These are phyloP conservation scores for Pycnomerus fuliginosus DNA, from an alignment of 2,888 invertebrate genomes.

Conservation along the genomic window DNA sequence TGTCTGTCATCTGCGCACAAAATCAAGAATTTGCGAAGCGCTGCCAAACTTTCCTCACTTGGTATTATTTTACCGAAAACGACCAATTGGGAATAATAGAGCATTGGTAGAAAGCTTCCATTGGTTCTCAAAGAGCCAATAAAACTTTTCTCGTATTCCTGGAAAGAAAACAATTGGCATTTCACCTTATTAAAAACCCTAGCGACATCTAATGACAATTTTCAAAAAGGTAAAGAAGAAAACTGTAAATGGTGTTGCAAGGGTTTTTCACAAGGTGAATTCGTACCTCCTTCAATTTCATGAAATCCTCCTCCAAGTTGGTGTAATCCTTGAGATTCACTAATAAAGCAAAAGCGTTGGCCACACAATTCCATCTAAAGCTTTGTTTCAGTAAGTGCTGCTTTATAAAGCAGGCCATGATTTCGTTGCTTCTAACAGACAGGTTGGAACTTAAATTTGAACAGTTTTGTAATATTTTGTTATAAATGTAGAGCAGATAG, in stretches of 20 bases:
- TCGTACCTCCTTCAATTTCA: constrained; percentile 11
- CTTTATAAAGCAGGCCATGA: constrained; percentile 18
- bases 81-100: constrained; percentile 18
- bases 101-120: constrained; percentile 9
- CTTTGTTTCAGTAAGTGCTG: constrained; percentile 15
- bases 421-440: constrained; percentile 12
- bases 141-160: constrained; percentile 17
- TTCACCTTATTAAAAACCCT: too few relatives aligned
- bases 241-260: too few relatives aligned
- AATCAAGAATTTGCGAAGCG: constrained; percentile 9
- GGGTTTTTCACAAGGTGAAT: too few relatives aligned
- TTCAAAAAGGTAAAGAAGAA: too few relatives aligned
- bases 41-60: constrained; percentile 5
- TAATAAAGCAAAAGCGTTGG: constrained; percentile 18
- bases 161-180: too few relatives aligned
- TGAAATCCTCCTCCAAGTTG: constrained; percentile 11
- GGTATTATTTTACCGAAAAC: constrained; percentile 15
- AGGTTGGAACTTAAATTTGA: neutral
- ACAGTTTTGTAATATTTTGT: constrained; percentile 10
- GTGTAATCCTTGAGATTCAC: constrained; percentile 12
- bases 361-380: constrained; percentile 13
- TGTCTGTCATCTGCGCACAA: constrained; percentile 4
- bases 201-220: too few relatives aligned
- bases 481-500: constrained; percentile 17
- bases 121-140: constrained; percentile 2